Base-by-base conservation (phyloP, 2,888 invertebrate genomes). In the Meliscaeva auricollis region DNA sequence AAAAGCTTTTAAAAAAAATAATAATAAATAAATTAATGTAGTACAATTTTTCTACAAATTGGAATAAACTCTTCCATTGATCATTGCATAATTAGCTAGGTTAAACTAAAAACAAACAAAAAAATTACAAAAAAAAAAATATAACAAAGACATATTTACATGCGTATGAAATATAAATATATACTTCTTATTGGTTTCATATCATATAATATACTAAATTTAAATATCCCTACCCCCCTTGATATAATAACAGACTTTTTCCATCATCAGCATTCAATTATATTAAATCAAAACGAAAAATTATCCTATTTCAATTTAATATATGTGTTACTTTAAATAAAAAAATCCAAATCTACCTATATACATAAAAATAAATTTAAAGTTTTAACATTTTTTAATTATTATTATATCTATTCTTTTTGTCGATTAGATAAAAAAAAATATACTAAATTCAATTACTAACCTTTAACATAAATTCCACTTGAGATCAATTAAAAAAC, bases 21-120 rank as follows among this genome's bases (percentile, higher is more conserved):
- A 44, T 30, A 76, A 50, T 20, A 76, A 81, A 78, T 82, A 58
- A 85, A 46, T 72, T 72, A 83, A 83, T 78, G 81, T 87, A 82
- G 87, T 87, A 87, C 87, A 82, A 87, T 87, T 78, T 87, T 82
- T 87, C 87, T 87, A 87, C 87, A 82, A 87, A 87, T 82, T 87
- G 87, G 87, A 87, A 87, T 82, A 82, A 82, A 87, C 77, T 82
- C 87, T 87, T 87, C 87, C 87, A 87, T 78, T 66, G 81, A 87
- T 82, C 73, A 82, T 77, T 82, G 82, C 81, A 81, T 78, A 64
- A 74, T 87, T 87, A 87, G 81, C 76, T 87, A 85, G 87, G 85
- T 85, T 85, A 82, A 84, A 80, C 20, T 32, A 70, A 80, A 73
- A 56, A 70, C 48, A 46, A 38, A 77, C 58, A 60, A 50, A 26